These are phyloP conservation scores for Nipponia nippon DNA, from an alignment of 2,113 vertebrate genomes.

Conservation along the genomic window DNA sequence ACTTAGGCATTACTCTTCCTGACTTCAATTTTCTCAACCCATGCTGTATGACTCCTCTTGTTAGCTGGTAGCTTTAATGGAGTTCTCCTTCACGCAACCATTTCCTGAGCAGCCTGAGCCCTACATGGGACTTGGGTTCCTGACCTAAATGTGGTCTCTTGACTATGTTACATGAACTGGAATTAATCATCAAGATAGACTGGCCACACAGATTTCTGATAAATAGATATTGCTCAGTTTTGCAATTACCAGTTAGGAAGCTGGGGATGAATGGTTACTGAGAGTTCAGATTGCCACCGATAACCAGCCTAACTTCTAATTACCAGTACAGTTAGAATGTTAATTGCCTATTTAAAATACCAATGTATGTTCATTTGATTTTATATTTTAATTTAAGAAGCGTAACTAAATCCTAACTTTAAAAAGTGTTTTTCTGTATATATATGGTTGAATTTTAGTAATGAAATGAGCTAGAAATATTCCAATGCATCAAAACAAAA, in stretches of 20 bases:
- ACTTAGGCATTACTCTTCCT: neutral
- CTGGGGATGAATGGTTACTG: neutral
- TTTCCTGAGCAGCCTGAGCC: neutral
- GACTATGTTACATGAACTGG: neutral
- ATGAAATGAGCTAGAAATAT: neutral
- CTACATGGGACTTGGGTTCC: neutral
- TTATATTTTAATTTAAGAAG: slow-evolving; percentile 5
- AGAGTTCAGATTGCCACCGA: neutral
- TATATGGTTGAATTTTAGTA: neutral
- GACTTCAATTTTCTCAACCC: neutral
- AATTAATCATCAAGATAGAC: neutral
- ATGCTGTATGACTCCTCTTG: neutral
- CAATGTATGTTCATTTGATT: neutral
- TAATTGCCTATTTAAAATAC: neutral
- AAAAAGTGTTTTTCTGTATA: neutral
- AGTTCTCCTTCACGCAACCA: neutral
- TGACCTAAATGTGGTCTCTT: neutral
- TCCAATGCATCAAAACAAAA: slow-evolving; percentile 37
- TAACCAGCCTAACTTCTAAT: neutral
- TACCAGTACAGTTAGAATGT: neutral
- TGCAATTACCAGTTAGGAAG: neutral
- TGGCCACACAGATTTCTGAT: neutral
- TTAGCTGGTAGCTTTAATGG: neutral
- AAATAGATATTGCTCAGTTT: neutral
- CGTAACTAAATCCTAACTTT: neutral